Conservation (phyloP, 1,140 invertebrate species). For the Ephestia elutella region DNA sequence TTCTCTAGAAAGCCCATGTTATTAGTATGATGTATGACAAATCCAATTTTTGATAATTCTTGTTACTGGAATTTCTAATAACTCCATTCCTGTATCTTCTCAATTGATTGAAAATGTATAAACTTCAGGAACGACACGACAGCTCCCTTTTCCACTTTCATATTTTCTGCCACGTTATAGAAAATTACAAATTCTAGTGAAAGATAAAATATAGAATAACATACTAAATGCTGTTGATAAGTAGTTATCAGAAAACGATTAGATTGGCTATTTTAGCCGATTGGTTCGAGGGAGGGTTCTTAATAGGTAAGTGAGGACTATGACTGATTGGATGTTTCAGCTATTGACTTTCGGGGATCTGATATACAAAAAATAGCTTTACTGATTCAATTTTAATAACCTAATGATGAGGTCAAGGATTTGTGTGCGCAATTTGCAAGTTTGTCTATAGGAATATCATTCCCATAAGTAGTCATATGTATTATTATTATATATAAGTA, state of each 20-base stretch:
- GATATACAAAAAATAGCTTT: no score
- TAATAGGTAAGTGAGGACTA: no score
- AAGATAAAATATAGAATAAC: neutral
- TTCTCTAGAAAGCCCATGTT: neutral
- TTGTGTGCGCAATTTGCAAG: no score
- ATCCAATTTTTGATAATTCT: neutral
- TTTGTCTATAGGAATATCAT: no score
- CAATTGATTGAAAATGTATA: neutral
- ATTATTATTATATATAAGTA: no score
- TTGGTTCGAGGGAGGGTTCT: no score
- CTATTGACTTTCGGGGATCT: no score
- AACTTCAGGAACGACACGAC: neutral
- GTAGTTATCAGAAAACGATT: constrained; percentile 18
- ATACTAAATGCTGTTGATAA: constrained; percentile 9
- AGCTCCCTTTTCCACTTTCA: neutral
- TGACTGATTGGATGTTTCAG: no score
- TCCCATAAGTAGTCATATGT: no score
- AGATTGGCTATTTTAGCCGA: constrained; percentile 20
- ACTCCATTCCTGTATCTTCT: neutral
- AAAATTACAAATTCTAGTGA: neutral
- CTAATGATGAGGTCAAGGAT: no score
- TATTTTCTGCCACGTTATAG: neutral
- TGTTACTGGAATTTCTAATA: neutral
- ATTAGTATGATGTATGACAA: neutral
- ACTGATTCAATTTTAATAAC: no score